phyloP scores from a whole-genome alignment of 2,888 invertebrate species.

The Melanostoma mellinum region DNA sequence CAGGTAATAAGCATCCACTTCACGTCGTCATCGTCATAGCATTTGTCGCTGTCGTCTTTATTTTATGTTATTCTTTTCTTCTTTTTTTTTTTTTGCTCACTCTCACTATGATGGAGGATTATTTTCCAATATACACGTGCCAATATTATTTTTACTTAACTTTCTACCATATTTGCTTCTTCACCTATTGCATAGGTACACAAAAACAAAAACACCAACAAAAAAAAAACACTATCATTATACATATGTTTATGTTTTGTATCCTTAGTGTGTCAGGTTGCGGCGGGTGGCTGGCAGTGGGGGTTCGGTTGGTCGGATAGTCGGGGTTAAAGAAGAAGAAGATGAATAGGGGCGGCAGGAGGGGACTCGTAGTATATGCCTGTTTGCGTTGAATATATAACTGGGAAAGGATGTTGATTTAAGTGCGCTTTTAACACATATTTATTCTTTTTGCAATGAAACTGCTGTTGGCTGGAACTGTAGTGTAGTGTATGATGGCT shows the following conservation, averaged over 20 bases:
- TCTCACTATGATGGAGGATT: slow-evolving; percentile 53
- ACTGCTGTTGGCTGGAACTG: slow-evolving; percentile 43
- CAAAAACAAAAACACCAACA: slow-evolving; percentile 53
- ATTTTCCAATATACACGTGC: slow-evolving; percentile 71
- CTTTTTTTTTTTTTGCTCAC: slow-evolving; percentile 28
- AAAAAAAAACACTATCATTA: slow-evolving; percentile 46
- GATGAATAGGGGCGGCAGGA: slow-evolving; percentile 16
- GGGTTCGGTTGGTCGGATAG: slow-evolving; percentile 26
- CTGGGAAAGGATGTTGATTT: slow-evolving; percentile 68
- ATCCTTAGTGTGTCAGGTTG: slow-evolving; percentile 63
- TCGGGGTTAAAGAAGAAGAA: slow-evolving; percentile 11
- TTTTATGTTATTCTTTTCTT: not conserved
- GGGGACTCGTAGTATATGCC: slow-evolving; percentile 56
- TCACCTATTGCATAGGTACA: slow-evolving; percentile 62
- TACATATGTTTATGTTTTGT: slow-evolving; percentile 68
- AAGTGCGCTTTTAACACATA: slow-evolving; percentile 72
- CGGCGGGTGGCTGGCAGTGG: slow-evolving; percentile 38
- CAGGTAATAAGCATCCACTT: slow-evolving; percentile 60
- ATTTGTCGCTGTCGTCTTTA: slow-evolving; percentile 29
- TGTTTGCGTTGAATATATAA: slow-evolving; percentile 51
- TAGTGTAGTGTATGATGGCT: slow-evolving; percentile 27
- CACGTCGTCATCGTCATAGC: slow-evolving; percentile 36
- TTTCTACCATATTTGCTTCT: slow-evolving; percentile 66
- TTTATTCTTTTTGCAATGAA: slow-evolving; percentile 63
- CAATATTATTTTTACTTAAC: slow-evolving; percentile 71